These are phyloP conservation scores for Phrixothrix hirtus DNA, from an alignment of 2,888 invertebrate species.

Conservation along the genomic window DNA sequence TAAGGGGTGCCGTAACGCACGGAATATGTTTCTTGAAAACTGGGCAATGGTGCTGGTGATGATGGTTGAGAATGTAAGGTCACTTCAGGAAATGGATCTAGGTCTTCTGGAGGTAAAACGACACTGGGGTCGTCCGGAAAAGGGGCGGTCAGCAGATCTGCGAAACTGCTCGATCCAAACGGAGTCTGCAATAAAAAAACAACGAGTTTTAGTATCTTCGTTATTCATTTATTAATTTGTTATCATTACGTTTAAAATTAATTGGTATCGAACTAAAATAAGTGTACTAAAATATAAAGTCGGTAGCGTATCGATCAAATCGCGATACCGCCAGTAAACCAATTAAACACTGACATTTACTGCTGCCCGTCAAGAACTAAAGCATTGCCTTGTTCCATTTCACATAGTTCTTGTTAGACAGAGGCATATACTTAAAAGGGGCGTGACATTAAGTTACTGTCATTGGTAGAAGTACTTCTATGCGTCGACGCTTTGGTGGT, in stretches of 20 bases:
- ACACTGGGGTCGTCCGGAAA: conserved; percentile 74
- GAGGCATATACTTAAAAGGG: conserved; percentile 39
- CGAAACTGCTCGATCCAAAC: conserved; percentile 77
- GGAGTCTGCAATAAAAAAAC: conserved; percentile 67
- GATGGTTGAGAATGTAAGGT: conserved; percentile 54
- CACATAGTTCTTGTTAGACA: conserved; percentile 38
- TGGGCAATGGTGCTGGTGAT: conserved; percentile 68
- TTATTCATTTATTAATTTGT: conserved; percentile 33
- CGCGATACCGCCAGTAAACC: conserved; percentile 17
- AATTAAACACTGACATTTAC: conserved; percentile 21
- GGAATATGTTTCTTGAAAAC: conserved; percentile 88
- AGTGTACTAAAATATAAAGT: conserved; percentile 33
- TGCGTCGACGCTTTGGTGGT: conserved; percentile 44
- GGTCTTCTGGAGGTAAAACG: conserved; percentile 66
- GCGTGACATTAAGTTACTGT: conserved; percentile 42
- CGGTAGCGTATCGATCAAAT: conserved; percentile 27
- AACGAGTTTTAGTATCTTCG: conserved; percentile 32
- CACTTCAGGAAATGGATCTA: conserved; percentile 76
- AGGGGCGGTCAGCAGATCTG: conserved; percentile 75
- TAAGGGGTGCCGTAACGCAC: conserved; percentile 71
- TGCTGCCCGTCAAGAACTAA: conserved; percentile 34
- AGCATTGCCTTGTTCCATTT: conserved; percentile 42
- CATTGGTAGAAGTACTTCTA: conserved; percentile 43
- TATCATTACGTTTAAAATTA: conserved; percentile 36
- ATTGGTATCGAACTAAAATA: conserved; percentile 37